Evolutionary conservation across 2,113 vertebrate species (phyloP), one percentile per base, ranked within the genome.

Genomic region (Triplophysa dalaica): DNA sequence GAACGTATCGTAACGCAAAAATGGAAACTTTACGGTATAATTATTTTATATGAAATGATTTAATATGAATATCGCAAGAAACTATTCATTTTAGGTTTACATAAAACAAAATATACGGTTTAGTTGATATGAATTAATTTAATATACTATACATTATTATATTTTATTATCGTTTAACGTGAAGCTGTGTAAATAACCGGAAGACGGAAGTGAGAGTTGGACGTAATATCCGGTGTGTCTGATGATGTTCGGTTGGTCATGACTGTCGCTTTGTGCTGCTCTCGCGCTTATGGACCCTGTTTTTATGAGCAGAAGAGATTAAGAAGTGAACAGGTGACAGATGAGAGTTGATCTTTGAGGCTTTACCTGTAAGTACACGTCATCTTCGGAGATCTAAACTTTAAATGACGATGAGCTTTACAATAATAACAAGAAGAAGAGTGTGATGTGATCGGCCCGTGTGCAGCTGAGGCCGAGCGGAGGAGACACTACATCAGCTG

Each of bases 191-290:
- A 0, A 9, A 43, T 48, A 17, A 16, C 12, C 74, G 61, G 52
- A 77, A 72, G 66, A 16, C 68, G 82, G 82, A 83, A 81, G 82
- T 29, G n/a, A 24, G 50, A 12, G 63, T 4, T 54, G n/a, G 61
- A 38, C 72, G 22, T 17, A 21, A 9, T 12, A 60, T 81, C 79
- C 64, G 48, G 83, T 48, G 67, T 78, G 48, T 9, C 45, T 26
- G 63, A 19, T 69, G 79, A 64, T 75, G 75, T 78, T 66, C 75
- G 75, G 72, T 84, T 62, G 80, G 83, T 78, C 74, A 69, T 70
- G 66, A 81, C 56, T 81, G 29, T 81, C 56, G 83, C 83, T 84
- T 84, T 84, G 83, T 84, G 79, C 70, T 62, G 75, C 70, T 77
- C 68, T 73, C 75, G 26, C 56, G 74, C 74, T 52, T 64, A 81